These are phyloP conservation scores for Spilarctia lutea DNA, from an alignment of 2,888 invertebrate species.

Conservation along the genomic window DNA sequence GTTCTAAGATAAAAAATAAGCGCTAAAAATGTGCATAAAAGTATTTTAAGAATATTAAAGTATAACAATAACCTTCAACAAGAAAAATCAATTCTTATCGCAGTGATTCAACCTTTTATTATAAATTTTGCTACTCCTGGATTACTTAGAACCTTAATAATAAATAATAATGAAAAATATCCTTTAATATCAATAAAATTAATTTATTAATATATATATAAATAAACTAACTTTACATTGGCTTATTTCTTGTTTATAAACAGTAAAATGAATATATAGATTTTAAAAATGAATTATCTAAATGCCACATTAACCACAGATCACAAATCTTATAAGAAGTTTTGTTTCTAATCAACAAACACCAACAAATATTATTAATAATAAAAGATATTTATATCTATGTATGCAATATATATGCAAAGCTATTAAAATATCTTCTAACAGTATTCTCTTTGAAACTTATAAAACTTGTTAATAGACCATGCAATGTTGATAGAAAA, in stretches of 20 bases:
- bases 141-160: not conserved
- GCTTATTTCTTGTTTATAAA: no score
- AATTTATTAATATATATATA: no score
- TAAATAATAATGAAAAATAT: no score
- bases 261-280: not conserved
- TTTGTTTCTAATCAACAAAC: not conserved
- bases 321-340: not conserved
- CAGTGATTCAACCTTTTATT: not conserved
- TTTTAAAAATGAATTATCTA: not conserved
- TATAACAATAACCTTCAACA: not conserved
- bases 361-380: not conserved
- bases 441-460: conserved; percentile 38
- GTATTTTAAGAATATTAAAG: not conserved
- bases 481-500: not conserved
- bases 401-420: conserved; percentile 17
- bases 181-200: no score
- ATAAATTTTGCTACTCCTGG: not conserved
- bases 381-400: not conserved
- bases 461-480: conserved; percentile 35
- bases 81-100: not conserved
- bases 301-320: not conserved
- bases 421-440: conserved; percentile 26
- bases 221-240: not conserved
- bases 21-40: not conserved
- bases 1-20: not conserved